Evolutionary conservation across 2,888 invertebrate genomes (phyloP), one percentile per base, ranked within the genome.

Genomic region (Patella pellucida): DNA sequence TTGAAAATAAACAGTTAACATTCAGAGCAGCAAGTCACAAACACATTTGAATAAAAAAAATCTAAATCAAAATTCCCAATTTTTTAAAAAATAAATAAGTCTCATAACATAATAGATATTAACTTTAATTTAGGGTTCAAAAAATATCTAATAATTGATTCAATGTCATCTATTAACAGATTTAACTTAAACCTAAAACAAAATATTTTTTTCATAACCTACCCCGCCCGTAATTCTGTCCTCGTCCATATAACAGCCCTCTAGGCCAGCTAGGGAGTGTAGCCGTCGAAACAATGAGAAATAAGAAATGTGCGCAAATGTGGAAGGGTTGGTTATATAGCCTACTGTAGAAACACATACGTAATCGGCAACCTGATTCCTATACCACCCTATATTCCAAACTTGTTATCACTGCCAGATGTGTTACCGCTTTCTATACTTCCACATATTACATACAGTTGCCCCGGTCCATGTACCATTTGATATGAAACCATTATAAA

Each of bases 181-280:
- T 7, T 41, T 1, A 41, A 41, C 41, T 41, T 9, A 41, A 41
- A 41, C 9, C 41, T 41, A 41, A 41, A 41, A 41, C 41, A 41
- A 1, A 9, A 41, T 41, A 41, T 41, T 41, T 41, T 7, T 41
- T 41, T 41, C 7, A 41, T 41, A 14, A 62, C 62, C 62, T 62
- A 62, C 62, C 62, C 62, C 62, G 19, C 62, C 62, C 62, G 62
- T 62, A 62, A 62, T 62, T 62, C 62, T 23, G 62, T 62, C 62
- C 62, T 62, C 15, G 23, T 62, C 62, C 62, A 62, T 62, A 62
- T 62, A 62, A 19, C 23, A 62, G 62, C 62, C 62, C 19, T 19
- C 23, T 23, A 62, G 62, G 62, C 62, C 62, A 62, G 62, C 23
- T 23, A 62, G 62, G 62, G 62, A 62, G 62, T 62, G 62, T 62